Conservation (phyloP, 2,888 invertebrate genomes). For the Lumbricus terrestris region DNA sequence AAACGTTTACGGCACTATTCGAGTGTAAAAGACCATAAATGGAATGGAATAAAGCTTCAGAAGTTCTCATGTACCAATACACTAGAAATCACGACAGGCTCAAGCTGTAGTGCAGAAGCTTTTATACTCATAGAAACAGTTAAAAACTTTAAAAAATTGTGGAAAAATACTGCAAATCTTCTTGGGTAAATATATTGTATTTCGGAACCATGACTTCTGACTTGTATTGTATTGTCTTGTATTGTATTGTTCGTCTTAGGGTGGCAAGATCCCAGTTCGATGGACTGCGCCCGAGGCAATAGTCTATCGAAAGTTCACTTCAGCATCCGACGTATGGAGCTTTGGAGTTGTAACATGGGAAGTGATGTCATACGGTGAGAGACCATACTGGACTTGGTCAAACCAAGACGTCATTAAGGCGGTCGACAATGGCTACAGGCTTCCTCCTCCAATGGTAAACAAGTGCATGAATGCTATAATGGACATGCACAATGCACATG, state of each 20-base stretch:
- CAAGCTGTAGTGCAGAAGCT: too few relatives aligned
- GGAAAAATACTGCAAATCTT: not conserved
- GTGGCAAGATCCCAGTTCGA: conserved; percentile 95
- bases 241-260: conserved; percentile 65
- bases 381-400: conserved; percentile 99
- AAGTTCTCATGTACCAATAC: too few relatives aligned
- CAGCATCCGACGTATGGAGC: conserved; percentile 98
- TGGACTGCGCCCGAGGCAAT: conserved; percentile 99
- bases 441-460: conserved; percentile 64
- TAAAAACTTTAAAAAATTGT: not conserved
- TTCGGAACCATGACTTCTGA: not conserved
- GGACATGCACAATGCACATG: not conserved
- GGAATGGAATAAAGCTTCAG: too few relatives aligned
- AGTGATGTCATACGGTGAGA: conserved; percentile 97
- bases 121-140: too few relatives aligned
- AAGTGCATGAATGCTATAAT: not conserved
- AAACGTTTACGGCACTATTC: too few relatives aligned
- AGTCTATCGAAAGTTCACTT: conserved; percentile 96
- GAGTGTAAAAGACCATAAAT: too few relatives aligned
- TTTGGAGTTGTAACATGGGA: conserved; percentile 99
- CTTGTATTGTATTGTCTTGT: not conserved
- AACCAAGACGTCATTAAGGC: conserved; percentile 98
- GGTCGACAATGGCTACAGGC: conserved; percentile 88
- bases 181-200: not conserved
- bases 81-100: too few relatives aligned